Conservation (phyloP, 2,797 vertebrate genomes). For the Pangasius larnaudii region DNA sequence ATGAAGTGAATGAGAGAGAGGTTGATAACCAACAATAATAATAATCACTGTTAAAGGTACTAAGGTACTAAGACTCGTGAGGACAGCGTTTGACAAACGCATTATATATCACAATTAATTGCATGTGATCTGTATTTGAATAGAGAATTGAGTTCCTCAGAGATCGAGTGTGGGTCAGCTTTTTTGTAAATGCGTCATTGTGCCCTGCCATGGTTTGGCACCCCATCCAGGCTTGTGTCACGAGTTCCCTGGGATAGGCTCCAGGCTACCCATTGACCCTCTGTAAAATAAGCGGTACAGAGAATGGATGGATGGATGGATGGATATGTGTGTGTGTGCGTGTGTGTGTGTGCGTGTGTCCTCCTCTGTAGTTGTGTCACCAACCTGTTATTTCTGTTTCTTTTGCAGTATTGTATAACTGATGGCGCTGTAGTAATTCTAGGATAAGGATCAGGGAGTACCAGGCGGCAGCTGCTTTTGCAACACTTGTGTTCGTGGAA, state of each 20-base stretch:
- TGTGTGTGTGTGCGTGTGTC: neutral
- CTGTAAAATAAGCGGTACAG: too few species aligned
- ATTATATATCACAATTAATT: too few species aligned
- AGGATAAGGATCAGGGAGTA: conserved; percentile 63
- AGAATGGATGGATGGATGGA: too few species aligned
- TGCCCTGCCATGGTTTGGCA: too few species aligned
- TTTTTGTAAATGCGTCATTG: too few species aligned
- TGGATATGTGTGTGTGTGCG: neutral
- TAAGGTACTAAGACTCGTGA: neutral
- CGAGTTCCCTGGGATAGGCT: too few species aligned
- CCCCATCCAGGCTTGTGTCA: too few species aligned
- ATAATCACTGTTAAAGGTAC: neutral
- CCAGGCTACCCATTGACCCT: too few species aligned
- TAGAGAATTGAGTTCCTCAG: too few species aligned
- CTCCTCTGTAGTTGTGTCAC: neutral
- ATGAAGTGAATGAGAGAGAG: neutral
- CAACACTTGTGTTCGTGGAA: conserved; percentile 72
- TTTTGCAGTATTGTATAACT: conserved; percentile 8
- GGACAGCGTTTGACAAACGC: neutral
- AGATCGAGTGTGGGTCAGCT: too few species aligned
- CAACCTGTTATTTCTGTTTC: neutral
- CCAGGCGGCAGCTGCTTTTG: conserved; percentile 76
- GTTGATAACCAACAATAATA: neutral
- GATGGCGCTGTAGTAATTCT: conserved; percentile 56
- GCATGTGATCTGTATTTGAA: too few species aligned